These are phyloP conservation scores for Phaedon cochleariae DNA, from an alignment of 2,888 invertebrate genomes.

Conservation along the genomic window DNA sequence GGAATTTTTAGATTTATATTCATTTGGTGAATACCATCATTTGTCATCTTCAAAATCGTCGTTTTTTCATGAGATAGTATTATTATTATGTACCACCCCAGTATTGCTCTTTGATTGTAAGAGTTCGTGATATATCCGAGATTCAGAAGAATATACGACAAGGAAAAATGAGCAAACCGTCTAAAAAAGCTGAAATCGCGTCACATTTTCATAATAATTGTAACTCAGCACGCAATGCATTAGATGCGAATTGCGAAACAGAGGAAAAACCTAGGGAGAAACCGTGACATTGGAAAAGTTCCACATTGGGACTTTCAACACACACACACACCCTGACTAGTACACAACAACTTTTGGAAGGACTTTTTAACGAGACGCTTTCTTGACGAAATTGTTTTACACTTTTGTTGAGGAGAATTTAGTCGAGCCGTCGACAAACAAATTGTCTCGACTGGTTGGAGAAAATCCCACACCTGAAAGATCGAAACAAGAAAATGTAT, in stretches of 20 bases:
- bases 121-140: not conserved
- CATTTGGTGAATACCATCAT: too few relatives aligned
- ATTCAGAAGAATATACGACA: not conserved
- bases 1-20: too few relatives aligned
- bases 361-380: conserved; percentile 32
- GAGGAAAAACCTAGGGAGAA: conserved; percentile 11
- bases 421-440: not conserved
- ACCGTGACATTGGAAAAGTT: conserved; percentile 18
- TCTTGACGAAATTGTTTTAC: conserved; percentile 26
- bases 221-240: conserved; percentile 35
- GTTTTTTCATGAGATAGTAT: too few relatives aligned
- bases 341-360: conserved; percentile 12
- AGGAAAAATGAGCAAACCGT: not conserved
- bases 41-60: too few relatives aligned
- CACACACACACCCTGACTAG: conserved; percentile 24
- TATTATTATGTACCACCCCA: too few relatives aligned
- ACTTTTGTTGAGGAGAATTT: conserved; percentile 12
- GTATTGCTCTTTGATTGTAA: too few relatives aligned
- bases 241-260: conserved; percentile 34
- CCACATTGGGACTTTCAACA: conserved; percentile 25
- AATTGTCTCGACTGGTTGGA: not conserved
- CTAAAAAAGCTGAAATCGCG: conserved; percentile 20
- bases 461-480: not conserved
- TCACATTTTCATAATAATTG: conserved; percentile 34
- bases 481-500: not conserved